Evolutionary conservation across 2,113 vertebrate species (phyloP).

Genomic region (Tyto alba): DNA sequence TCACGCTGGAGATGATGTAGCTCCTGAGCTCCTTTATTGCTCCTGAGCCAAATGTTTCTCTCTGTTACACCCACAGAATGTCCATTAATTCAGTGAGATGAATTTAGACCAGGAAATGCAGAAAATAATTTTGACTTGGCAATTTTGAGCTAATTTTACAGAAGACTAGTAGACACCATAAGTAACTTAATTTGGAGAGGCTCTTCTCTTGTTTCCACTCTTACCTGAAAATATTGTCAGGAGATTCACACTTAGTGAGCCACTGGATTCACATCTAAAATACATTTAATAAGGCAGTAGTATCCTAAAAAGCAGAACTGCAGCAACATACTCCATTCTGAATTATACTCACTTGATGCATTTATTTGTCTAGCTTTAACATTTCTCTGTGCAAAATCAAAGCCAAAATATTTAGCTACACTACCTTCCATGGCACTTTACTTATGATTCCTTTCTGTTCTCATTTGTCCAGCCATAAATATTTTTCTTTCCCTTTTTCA

Average conservation of each 20-base stretch:
- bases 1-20: background rate
- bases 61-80: background rate
- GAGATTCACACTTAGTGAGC: background rate
- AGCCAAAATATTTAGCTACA: background rate
- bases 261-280: background rate
- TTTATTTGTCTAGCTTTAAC: background rate
- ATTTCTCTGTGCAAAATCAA: background rate
- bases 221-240: background rate
- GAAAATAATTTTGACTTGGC: background rate
- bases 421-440: background rate
- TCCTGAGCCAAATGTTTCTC: background rate
- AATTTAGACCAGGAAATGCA: background rate
- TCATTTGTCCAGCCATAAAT: background rate
- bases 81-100: background rate
- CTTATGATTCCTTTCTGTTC: background rate
- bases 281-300: background rate
- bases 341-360: background rate
- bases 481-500: constrained; percentile 23
- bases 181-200: background rate
- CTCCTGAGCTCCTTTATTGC: no score
- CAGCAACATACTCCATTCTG: background rate
- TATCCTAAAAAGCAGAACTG: background rate
- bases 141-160: background rate
- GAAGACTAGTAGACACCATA: background rate
- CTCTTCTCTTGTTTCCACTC: background rate